phyloP scores from a whole-genome alignment of 2,797 vertebrate species.

The Cossypha caffra region DNA sequence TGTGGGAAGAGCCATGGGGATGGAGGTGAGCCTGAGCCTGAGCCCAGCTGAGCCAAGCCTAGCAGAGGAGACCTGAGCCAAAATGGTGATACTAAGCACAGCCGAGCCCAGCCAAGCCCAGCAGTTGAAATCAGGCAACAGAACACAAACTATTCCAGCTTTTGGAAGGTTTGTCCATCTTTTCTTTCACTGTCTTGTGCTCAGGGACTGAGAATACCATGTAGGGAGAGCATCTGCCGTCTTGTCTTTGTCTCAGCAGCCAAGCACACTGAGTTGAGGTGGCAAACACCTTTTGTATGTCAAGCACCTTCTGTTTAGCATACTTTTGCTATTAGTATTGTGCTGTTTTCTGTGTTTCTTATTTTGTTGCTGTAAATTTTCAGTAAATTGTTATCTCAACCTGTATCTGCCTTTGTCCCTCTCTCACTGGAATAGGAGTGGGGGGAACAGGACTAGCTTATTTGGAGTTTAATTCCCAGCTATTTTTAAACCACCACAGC shows the following conservation, averaged over 20 bases:
- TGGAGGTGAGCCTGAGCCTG: not conserved
- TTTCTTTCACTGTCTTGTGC: not conserved
- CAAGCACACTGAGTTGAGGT: not conserved
- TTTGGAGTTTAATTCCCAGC: not conserved
- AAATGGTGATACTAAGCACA: not conserved
- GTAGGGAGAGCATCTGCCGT: not conserved
- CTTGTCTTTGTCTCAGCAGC: not conserved
- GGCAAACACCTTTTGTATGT: not conserved
- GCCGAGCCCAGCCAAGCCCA: not conserved
- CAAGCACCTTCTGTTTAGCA: not conserved
- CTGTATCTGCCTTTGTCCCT: not conserved
- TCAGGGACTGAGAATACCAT: not conserved
- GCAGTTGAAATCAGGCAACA: accelerated
- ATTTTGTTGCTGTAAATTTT: not conserved
- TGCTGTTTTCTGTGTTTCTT: not conserved
- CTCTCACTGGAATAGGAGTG: not conserved
- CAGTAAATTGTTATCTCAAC: not conserved
- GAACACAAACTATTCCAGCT: not conserved
- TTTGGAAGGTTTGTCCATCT: not conserved
- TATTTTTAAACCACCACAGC: not conserved
- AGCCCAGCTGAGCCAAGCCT: not conserved
- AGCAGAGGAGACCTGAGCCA: accelerated
- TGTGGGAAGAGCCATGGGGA: not conserved
- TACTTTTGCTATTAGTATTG: not conserved
- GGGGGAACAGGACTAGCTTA: not conserved